Conservation (phyloP, 2,113 vertebrate species). For the Ursus arctos region DNA sequence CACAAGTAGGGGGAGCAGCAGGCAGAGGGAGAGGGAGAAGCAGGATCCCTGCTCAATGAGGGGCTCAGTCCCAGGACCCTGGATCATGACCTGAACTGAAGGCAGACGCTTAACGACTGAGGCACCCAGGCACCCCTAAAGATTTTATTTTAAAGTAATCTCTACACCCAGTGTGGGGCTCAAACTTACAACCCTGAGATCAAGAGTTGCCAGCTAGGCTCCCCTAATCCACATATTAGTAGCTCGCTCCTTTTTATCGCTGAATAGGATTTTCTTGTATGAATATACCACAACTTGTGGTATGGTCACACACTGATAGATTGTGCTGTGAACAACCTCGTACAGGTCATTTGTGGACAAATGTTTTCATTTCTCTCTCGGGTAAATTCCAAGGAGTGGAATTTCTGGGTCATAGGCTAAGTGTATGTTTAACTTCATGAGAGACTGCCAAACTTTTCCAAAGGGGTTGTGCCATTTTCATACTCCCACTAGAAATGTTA, state of each 20-base stretch:
- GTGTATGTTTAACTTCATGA: conserved; percentile 57
- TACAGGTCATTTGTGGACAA: conserved; percentile 34
- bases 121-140: too few relatives aligned
- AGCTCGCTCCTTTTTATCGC: neutral
- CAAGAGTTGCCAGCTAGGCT: neutral
- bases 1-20: too few relatives aligned
- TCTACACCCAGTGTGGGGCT: neutral
- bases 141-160: neutral
- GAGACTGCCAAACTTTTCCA: conserved; percentile 55
- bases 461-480: neutral
- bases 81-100: too few relatives aligned
- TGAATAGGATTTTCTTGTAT: neutral
- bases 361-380: conserved; percentile 68
- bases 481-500: neutral
- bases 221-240: neutral
- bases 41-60: too few relatives aligned
- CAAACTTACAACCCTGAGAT: neutral
- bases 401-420: conserved; percentile 68
- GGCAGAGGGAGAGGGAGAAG: too few relatives aligned
- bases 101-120: too few relatives aligned
- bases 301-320: neutral
- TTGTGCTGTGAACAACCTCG: neutral
- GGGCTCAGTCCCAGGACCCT: too few relatives aligned
- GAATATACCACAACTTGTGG: neutral
- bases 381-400: conserved; percentile 63